Conservation (phyloP, 2,888 invertebrate genomes). For the Timandra comae region DNA sequence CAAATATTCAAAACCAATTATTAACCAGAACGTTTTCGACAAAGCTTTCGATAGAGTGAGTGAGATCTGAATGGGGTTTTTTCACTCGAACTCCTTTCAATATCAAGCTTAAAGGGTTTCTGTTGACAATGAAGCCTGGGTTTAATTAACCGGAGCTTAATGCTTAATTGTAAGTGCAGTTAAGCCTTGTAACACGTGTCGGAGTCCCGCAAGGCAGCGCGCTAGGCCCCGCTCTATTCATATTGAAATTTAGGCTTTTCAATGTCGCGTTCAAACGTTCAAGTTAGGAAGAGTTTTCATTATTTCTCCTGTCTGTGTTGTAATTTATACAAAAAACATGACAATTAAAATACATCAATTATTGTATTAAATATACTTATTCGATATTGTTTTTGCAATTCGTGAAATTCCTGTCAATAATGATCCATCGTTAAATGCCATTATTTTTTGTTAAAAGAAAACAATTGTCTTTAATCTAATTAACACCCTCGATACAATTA, state of each 20-base stretch:
- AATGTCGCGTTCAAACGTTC: conserved; percentile 7
- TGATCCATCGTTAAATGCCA: too few relatives aligned
- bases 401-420: too few relatives aligned
- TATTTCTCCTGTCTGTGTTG: too few relatives aligned
- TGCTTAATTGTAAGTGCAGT: conserved; percentile 73
- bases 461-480: too few relatives aligned
- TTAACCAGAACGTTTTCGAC: conserved; percentile 27
- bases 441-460: too few relatives aligned
- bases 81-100: conserved; percentile 46
- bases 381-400: too few relatives aligned
- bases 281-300: neutral
- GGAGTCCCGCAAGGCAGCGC: conserved; percentile 47
- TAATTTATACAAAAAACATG: too few relatives aligned
- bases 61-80: conserved; percentile 58
- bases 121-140: conserved; percentile 62
- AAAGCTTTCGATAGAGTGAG: conserved; percentile 30
- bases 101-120: conserved; percentile 66
- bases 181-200: conserved; percentile 72
- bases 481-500: too few relatives aligned
- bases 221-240: conserved; percentile 46
- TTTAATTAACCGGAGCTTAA: conserved; percentile 74
- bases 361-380: too few relatives aligned
- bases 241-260: conserved; percentile 47
- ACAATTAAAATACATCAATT: too few relatives aligned
- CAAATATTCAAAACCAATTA: conserved; percentile 29